phyloP scores from a whole-genome alignment of 2,888 invertebrate genomes.

The Zootermopsis nevadensis region DNA sequence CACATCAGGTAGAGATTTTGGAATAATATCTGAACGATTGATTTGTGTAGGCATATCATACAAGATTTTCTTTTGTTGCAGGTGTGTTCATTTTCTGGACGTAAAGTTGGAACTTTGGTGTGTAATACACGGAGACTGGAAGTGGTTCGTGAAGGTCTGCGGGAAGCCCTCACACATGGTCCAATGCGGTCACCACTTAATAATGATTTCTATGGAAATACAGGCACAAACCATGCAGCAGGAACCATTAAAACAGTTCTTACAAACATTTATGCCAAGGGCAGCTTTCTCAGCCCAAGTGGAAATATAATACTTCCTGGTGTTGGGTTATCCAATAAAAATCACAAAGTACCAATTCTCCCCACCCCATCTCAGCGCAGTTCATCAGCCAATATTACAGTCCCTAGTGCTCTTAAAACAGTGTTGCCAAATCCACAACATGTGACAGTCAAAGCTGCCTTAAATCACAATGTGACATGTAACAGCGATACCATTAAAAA shows the following conservation, averaged over 20 bases:
- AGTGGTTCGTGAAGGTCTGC: slow-evolving; percentile 35
- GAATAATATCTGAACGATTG: too few relatives aligned
- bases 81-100: slow-evolving; percentile 35
- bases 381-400: not conserved
- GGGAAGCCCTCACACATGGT: slow-evolving; percentile 22
- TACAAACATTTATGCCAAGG: slow-evolving; percentile 23
- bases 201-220: slow-evolving; percentile 35
- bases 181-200: slow-evolving; percentile 12
- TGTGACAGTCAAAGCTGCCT: slow-evolving; percentile 4
- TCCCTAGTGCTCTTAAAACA: slow-evolving; percentile 21
- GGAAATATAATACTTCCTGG: slow-evolving; percentile 25
- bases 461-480: not conserved
- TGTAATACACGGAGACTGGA: slow-evolving; percentile 21
- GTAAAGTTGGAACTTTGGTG: slow-evolving; percentile 33
- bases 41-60: not conserved
- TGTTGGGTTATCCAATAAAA: slow-evolving; percentile 22
- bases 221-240: slow-evolving; percentile 17
- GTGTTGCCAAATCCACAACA: slow-evolving; percentile 31
- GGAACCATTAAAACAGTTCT: slow-evolving; percentile 27
- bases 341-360: slow-evolving; percentile 15
- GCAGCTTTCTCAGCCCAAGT: not conserved
- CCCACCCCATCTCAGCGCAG: not conserved
- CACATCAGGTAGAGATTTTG: too few relatives aligned
- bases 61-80: not conserved
- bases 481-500: not conserved